These are phyloP conservation scores for Tricholauxania praeusta DNA, from an alignment of 2,888 invertebrate genomes.

Conservation along the genomic window DNA sequence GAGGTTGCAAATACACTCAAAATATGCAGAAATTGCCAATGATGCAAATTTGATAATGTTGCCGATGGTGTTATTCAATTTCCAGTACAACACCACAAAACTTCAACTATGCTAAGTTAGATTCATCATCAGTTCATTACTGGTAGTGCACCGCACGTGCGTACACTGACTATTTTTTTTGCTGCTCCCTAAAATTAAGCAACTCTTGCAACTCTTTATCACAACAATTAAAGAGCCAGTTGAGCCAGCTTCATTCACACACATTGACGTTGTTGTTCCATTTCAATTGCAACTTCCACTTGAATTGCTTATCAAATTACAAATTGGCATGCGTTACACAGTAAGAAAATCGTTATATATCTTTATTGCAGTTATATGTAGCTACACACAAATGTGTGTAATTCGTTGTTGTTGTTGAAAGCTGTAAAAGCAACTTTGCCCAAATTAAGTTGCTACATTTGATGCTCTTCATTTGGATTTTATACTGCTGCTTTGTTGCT, in stretches of 20 bases:
- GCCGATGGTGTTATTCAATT: too few species aligned
- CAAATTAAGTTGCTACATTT: background rate
- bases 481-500: too few species aligned
- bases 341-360: background rate
- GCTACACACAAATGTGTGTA: background rate
- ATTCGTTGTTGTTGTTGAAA: background rate
- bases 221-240: constrained; percentile 9
- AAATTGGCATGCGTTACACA: background rate
- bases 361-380: background rate
- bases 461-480: background rate
- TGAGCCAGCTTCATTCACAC: background rate
- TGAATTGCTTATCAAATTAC: constrained; percentile 23
- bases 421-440: background rate
- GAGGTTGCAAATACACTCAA: too few species aligned
- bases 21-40: too few species aligned
- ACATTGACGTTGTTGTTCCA: background rate
- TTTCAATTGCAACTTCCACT: constrained; percentile 19
- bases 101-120: too few species aligned
- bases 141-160: too few species aligned
- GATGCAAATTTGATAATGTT: too few species aligned
- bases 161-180: too few species aligned
- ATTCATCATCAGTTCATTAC: too few species aligned
- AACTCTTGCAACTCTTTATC: constrained; percentile 4
- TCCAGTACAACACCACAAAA: too few species aligned
- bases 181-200: too few species aligned